Percentiles rank a stretch among this genome's conserved stretches.
Evolutionary conservation across 2,888 invertebrate species (phyloP).

Genomic region (Cataglyphis altisquamis): DNA sequence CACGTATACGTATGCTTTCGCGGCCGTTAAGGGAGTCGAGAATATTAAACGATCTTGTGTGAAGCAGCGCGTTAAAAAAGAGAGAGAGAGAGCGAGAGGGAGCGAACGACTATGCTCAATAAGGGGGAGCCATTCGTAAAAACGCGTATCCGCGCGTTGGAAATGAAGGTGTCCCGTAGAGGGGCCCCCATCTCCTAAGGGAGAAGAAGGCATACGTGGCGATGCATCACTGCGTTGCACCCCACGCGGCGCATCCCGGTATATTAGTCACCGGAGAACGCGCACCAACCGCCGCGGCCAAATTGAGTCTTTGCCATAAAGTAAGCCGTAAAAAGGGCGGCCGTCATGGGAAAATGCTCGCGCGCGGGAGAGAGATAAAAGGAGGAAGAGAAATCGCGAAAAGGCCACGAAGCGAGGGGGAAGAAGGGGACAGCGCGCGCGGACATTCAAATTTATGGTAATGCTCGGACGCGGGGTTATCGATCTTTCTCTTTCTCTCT

Average conservation of each 20-base stretch:
- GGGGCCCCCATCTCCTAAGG: constrained; percentile 44
- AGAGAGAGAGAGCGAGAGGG: background rate
- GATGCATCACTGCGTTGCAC: constrained; percentile 87
- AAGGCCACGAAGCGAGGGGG: constrained; percentile 54
- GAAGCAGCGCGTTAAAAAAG: constrained; percentile 11
- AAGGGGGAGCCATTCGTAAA: constrained; percentile 55
- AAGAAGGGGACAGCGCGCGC: constrained; percentile 69
- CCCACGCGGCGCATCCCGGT: constrained; percentile 88
- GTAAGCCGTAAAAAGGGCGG: constrained; percentile 85
- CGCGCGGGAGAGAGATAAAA: constrained; percentile 86
- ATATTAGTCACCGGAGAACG: constrained; percentile 89
- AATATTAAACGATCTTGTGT: constrained; percentile 43
- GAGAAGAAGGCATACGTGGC: constrained; percentile 63
- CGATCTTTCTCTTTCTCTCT: constrained; percentile 76
- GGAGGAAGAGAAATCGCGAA: constrained; percentile 79
- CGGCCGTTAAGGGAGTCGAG: constrained; percentile 27
- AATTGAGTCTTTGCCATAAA: constrained; percentile 87
- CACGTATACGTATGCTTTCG: constrained; percentile 4
- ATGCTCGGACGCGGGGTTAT: constrained; percentile 82
- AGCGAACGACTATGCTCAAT: constrained; percentile 1
- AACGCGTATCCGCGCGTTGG: constrained; percentile 50
- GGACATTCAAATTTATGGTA: constrained; percentile 85
- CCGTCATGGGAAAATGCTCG: constrained; percentile 69
- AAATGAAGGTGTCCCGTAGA: constrained; percentile 69
- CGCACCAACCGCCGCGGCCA: constrained; percentile 87